Percentiles rank a stretch among this genome's conserved stretches.
These are phyloP conservation scores for Oreortyx pictus DNA, from an alignment of 2,797 vertebrate species.

Conservation along the genomic window DNA sequence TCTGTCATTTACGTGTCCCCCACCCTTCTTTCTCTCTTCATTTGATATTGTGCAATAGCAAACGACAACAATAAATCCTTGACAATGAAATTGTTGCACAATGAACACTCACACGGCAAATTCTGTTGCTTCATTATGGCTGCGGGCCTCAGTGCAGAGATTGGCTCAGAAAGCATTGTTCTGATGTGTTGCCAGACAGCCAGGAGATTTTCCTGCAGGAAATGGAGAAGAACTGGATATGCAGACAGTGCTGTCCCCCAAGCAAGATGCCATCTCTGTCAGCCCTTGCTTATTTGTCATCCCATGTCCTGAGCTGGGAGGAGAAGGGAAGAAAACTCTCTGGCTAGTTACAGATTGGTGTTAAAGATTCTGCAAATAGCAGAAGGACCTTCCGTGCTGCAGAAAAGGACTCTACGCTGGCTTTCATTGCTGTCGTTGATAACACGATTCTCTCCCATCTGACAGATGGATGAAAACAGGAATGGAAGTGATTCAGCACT, in stretches of 20 bases:
- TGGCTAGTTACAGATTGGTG: background rate
- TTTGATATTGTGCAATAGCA: slow-evolving; percentile 33
- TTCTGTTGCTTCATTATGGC: slow-evolving; percentile 36
- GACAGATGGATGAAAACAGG: background rate
- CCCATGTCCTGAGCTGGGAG: background rate
- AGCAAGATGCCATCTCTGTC: background rate
- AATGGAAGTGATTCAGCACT: background rate
- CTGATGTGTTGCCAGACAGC: background rate
- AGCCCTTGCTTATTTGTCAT: background rate
- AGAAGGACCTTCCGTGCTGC: background rate
- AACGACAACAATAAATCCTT: slow-evolving; percentile 32
- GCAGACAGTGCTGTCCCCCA: background rate
- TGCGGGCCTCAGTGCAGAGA: background rate
- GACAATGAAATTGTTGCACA: slow-evolving; percentile 59
- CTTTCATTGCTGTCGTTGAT: background rate
- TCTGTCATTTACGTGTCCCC: background rate
- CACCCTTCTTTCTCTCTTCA: slow-evolving; percentile 20
- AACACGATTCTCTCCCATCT: background rate
- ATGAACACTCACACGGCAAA: background rate
- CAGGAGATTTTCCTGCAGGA: background rate
- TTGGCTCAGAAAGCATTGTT: background rate
- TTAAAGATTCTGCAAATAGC: background rate
- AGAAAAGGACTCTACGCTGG: background rate
- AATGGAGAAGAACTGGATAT: background rate
- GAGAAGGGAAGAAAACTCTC: background rate